Evolutionary conservation across 2,113 vertebrate genomes (phyloP).

Genomic region (Gasterosteus aculeatus): DNA sequence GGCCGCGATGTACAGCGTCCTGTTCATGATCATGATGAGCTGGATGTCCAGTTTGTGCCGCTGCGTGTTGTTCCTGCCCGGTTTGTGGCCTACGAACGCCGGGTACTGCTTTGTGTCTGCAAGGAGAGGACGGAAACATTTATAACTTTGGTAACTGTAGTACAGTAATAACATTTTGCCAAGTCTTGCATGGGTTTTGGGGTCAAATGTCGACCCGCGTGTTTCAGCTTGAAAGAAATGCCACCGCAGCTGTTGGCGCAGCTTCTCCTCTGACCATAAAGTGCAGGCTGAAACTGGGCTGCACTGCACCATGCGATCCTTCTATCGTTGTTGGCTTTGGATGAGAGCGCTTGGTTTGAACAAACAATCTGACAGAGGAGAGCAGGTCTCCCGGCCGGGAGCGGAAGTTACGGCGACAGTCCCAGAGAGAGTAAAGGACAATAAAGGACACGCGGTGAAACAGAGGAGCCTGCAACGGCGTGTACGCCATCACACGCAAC

Average conservation of each 20-base stretch:
- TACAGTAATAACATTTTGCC: constrained; percentile 20
- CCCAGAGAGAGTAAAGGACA: constrained; percentile 38
- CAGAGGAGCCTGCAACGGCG: constrained; percentile 46
- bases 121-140: constrained; percentile 17
- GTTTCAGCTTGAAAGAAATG: constrained; percentile 31
- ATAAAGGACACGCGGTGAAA: constrained; percentile 20
- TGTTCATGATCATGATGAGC: constrained; percentile 95
- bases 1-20: constrained; percentile 94
- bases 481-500: constrained; percentile 69
- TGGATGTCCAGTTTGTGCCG: constrained; percentile 97
- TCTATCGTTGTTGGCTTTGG: constrained; percentile 59
- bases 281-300: constrained; percentile 44
- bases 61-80: constrained; percentile 96
- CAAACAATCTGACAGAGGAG: constrained; percentile 23
- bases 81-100: constrained; percentile 98
- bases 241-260: constrained; percentile 39
- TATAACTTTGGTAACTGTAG: neutral
- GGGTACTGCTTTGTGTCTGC: constrained; percentile 99
- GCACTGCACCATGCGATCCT: constrained; percentile 36
- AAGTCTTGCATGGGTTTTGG: constrained; percentile 7
- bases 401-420: neutral
- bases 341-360: constrained; percentile 60
- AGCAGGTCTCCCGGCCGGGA: constrained; percentile 30
- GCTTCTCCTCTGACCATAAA: constrained; percentile 43
- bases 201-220: constrained; percentile 36